A percentile compares a stretch with the other conserved stretches of the same genome.
Evolutionary conservation across 2,797 vertebrate species (phyloP).

Genomic region (Girardinus metallicus): DNA sequence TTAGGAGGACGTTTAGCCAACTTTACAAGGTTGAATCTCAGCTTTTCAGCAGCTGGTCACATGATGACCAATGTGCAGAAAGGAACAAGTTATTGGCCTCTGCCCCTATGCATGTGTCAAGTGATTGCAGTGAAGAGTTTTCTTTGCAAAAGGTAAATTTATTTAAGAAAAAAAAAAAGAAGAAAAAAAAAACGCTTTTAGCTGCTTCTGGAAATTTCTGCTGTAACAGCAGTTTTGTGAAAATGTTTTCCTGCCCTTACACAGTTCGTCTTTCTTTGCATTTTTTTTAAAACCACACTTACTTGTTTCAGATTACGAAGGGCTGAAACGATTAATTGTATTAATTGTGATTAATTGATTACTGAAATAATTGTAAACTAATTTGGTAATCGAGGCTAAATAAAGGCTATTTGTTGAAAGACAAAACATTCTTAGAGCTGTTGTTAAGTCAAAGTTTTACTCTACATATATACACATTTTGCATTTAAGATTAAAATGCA

Average conservation of each 20-base stretch:
- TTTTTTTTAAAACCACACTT: background rate
- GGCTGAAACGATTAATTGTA: too few species aligned
- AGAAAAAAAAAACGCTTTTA: background rate
- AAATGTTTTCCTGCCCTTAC: background rate
- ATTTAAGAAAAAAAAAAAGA: background rate
- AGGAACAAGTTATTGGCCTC: background rate
- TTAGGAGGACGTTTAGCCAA: background rate
- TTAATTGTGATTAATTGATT: too few species aligned
- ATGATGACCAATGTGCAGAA: slow-evolving; percentile 3
- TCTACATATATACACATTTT: too few species aligned
- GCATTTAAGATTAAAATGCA: too few species aligned
- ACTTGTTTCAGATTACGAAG: background rate
- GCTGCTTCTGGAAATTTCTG: background rate
- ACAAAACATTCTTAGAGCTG: too few species aligned
- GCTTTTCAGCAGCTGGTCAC: slow-evolving; percentile 6
- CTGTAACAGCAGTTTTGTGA: background rate
- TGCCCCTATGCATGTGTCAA: background rate
- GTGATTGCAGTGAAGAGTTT: background rate
- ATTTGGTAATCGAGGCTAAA: too few species aligned
- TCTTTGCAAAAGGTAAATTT: slow-evolving; percentile 16
- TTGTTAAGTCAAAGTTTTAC: too few species aligned
- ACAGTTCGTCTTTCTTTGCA: background rate
- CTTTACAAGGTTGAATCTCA: background rate
- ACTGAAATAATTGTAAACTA: too few species aligned
- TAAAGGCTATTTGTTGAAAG: too few species aligned